Conservation (phyloP, 2,888 invertebrate genomes). For the Andrena marginata region DNA sequence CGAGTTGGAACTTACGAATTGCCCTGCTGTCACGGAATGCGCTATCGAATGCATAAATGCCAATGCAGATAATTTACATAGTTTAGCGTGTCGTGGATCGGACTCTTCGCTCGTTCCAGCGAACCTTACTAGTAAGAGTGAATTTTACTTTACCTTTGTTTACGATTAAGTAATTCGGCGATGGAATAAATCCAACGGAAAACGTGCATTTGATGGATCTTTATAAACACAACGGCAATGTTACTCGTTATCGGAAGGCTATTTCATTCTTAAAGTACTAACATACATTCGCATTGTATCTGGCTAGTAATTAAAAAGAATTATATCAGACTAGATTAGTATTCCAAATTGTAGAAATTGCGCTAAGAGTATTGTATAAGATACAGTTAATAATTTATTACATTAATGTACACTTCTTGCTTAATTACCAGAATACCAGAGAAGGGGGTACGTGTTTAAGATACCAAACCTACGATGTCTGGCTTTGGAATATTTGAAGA, state of each 20-base stretch:
- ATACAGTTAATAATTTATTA: neutral
- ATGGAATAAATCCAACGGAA: neutral
- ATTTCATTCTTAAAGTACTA: neutral
- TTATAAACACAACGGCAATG: no score
- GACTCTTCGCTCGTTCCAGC: slow-evolving; percentile 87
- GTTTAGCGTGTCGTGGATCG: slow-evolving; percentile 90
- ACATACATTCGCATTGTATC: neutral
- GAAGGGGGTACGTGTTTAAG: slow-evolving; percentile 86
- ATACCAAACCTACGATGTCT: slow-evolving; percentile 88
- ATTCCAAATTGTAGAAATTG: neutral
- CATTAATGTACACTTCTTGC: slow-evolving; percentile 19
- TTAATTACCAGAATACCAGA: slow-evolving; percentile 76
- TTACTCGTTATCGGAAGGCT: neutral
- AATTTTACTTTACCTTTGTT: neutral
- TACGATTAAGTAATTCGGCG: neutral
- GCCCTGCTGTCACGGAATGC: slow-evolving; percentile 88
- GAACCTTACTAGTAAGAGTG: slow-evolving; percentile 39
- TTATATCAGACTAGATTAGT: neutral
- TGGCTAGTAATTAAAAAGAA: neutral
- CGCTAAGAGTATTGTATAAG: neutral
- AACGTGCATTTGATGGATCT: no score
- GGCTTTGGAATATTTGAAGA: slow-evolving; percentile 86
- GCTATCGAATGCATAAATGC: slow-evolving; percentile 90
- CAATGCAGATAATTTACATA: slow-evolving; percentile 89
- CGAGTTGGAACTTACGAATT: slow-evolving; percentile 92